Evolutionary conservation across 2,888 invertebrate species (phyloP).

Genomic region (Anoplius nigerrimus): DNA sequence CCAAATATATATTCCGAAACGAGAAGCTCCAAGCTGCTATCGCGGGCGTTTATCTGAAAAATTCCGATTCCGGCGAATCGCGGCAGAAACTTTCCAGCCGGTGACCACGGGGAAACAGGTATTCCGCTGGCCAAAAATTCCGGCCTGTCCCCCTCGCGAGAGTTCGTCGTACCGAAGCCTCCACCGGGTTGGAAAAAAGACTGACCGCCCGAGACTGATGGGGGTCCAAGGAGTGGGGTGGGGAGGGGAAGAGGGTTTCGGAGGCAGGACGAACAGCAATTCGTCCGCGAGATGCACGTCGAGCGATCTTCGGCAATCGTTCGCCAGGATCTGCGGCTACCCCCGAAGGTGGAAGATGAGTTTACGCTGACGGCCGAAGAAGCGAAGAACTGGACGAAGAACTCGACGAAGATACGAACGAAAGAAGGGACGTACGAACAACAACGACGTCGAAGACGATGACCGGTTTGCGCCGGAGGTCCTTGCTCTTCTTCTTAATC

Average conservation of each 20-base stretch:
- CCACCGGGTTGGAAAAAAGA: no score
- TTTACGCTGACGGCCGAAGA: constrained; percentile 47
- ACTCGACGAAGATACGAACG: constrained; percentile 19
- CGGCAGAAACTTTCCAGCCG: no score
- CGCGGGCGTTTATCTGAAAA: no score
- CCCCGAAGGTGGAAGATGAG: constrained; percentile 41
- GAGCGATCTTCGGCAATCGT: constrained; percentile 40
- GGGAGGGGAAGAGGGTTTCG: neutral
- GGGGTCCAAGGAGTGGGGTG: neutral
- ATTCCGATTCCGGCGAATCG: no score
- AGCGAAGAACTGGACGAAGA: constrained; percentile 16
- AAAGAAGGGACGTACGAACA: constrained; percentile 34
- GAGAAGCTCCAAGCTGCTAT: no score
- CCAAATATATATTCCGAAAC: no score
- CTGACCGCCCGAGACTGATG: no score
- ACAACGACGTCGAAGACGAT: constrained; percentile 23
- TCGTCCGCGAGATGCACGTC: constrained; percentile 13
- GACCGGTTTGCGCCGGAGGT: constrained; percentile 58
- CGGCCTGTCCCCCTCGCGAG: neutral
- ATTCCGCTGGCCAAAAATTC: no score
- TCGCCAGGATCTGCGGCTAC: constrained; percentile 35
- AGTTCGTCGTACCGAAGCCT: no score
- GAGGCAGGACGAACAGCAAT: no score
- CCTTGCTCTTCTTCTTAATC: constrained; percentile 61
- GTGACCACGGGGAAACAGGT: no score